Base-by-base conservation (phyloP, 2,888 invertebrate genomes). In the Nephrotoma flavescens region DNA sequence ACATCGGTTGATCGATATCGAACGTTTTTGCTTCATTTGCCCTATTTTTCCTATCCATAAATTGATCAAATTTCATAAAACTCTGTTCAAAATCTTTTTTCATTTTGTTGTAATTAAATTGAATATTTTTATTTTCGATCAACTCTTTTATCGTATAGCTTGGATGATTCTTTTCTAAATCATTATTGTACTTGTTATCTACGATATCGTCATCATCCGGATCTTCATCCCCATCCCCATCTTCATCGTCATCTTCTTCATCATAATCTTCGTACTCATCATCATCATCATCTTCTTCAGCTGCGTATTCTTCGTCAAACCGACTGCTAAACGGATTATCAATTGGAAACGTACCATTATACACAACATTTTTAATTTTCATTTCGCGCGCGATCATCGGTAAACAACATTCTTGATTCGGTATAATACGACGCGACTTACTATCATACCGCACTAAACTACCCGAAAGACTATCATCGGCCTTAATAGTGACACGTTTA, bases 281-380 rank as follows among this genome's bases (percentile, higher is more conserved):
- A 9, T 87, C 47, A 9, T 87, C 87, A 0, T 87, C 87, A 15
- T 87, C 87, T 41, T 87, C 87, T 6, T 88, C 71, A 42, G 88
- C 83, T n/a, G 57, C 19, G 5, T 42, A 45, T 41, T 41, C 42
- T 42, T 47, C 42, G 31, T 83, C 57, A 57, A 88, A 88, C 12
- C 88, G 87, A 87, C 88, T 89, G 45, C 91, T 90, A 11, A 91
- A 88, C 42, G 96, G 96, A 89, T 94, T 93, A 90, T 97, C 97
- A 88, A 97, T 97, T 4, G 97, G 97, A 92, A 94, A 97, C 3
- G 97, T 97, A 86, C 97, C 97, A 89, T 96, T 96, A 91, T 96
- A 97, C 88, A 96, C 93, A 85, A 97, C 93, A 86, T 89, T 89
- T 87, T 90, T 90, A 88, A 31, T 86, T 86, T 86, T 86, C 42